Evolutionary conservation across 35 echinoderm and acorn worm genomes (phyloP).

Genomic region (Amphiura filiformis): DNA sequence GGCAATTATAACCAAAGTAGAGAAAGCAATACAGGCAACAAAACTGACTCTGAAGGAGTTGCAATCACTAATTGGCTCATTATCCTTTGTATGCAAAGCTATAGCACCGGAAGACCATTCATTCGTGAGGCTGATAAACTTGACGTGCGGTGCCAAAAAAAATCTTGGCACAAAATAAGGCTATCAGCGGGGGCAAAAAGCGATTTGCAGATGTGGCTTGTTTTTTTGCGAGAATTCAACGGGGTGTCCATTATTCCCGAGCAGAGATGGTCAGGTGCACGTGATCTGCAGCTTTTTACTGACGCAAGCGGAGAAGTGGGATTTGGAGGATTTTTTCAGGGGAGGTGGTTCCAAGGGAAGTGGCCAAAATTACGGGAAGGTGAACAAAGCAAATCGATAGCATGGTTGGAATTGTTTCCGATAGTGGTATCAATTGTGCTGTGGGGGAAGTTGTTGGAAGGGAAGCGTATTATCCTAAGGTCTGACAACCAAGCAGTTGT

Average conservation of each 20-base stretch:
- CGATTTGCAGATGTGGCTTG: neutral
- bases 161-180: neutral
- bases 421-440: neutral
- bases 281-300: neutral
- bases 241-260: neutral
- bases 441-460: neutral
- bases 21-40: neutral
- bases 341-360: neutral
- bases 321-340: neutral
- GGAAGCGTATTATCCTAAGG: neutral
- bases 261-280: neutral
- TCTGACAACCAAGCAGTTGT: constrained; percentile 2
- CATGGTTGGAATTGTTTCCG: constrained; percentile 13
- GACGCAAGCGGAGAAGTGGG: neutral
- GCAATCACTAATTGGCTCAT: constrained; percentile 24
- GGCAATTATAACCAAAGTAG: neutral
- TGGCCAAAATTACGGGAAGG: neutral
- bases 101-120: constrained; percentile 25
- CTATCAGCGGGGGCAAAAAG: neutral
- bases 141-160: neutral
- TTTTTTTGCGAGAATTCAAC: neutral
- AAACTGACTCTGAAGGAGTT: neutral
- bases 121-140: constrained; percentile 28
- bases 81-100: constrained; percentile 36
- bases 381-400: neutral